phyloP scores from a whole-genome alignment of 2,113 vertebrate species.

The Nycticebus coucang region DNA sequence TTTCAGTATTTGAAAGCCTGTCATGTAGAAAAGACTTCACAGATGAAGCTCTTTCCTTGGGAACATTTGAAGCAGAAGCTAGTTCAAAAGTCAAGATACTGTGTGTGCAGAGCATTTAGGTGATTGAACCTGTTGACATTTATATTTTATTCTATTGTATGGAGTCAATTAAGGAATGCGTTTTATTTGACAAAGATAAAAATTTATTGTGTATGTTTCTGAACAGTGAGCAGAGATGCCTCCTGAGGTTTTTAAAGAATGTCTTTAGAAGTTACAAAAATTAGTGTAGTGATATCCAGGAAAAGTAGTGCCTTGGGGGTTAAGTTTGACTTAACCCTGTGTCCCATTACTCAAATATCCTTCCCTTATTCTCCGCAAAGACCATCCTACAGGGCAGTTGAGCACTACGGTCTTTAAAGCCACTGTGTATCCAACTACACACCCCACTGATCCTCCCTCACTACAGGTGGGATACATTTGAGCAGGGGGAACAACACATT shows the following conservation, averaged over 20 bases:
- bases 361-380: background rate
- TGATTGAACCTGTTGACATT: background rate
- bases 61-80: background rate
- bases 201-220: background rate
- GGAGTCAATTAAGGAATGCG: background rate
- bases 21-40: background rate
- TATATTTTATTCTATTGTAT: background rate
- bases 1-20: slow-evolving; percentile 35
- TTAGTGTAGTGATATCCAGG: background rate
- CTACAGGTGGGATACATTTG: background rate
- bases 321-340: background rate
- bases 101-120: background rate
- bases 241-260: background rate
- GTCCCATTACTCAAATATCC: background rate
- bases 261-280: background rate
- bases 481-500: background rate
- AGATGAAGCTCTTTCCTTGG: background rate
- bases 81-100: background rate
- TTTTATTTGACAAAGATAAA: background rate
- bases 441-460: background rate
- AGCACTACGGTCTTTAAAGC: background rate
- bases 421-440: background rate
- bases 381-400: background rate
- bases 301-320: background rate
- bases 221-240: background rate